Evolutionary conservation across 2,888 invertebrate genomes (phyloP), one percentile per base, ranked within the genome.

Genomic region (Lasioglossum marginatum): DNA sequence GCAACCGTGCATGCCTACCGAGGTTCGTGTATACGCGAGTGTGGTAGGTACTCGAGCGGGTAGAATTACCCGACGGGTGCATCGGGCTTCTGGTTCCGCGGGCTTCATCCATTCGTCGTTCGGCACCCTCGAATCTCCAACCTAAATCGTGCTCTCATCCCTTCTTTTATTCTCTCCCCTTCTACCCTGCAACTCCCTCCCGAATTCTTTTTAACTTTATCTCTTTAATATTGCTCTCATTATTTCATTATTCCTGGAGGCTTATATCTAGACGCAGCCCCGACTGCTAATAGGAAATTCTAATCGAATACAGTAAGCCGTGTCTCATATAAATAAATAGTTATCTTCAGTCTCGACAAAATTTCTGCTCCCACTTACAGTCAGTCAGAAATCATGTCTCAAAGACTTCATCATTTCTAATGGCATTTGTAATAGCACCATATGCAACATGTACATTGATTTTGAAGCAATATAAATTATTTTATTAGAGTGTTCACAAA

Each of bases 31-130:
- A 80, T 68, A 85, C 82, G 87, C 87, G 90, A 89, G 91, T 89
- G 92, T 91, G 89, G 92, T 91, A 92, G 89, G 92, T 92, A 93
- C 92, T 93, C 92, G 92, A 93, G 92, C 91, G 93, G 92, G 92
- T 93, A 91, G 92, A 94, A 94, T 94, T 93, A 93, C 92, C 91
- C 91, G 91, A 90, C 91, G 92, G 91, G 88, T 89, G 91, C 93
- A 91, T 89, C 87, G 91, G 90, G 89, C 90, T 92, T 90, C 91
- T 88, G 87, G 88, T 89, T 91, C 89, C 90, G 89, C 91, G 87
- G 91, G 92, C 92, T 91, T 91, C 91, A 87, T 90, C 88, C 91
- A 90, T 93, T 93, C 91, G 91, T 91, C 86, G 87, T 87, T 88
- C 88, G 81, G 87, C 86, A 91, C 88, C 87, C 91, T 81, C 87